phyloP scores from a whole-genome alignment of 2,113 vertebrate genomes.

The Eurypyga helias region DNA sequence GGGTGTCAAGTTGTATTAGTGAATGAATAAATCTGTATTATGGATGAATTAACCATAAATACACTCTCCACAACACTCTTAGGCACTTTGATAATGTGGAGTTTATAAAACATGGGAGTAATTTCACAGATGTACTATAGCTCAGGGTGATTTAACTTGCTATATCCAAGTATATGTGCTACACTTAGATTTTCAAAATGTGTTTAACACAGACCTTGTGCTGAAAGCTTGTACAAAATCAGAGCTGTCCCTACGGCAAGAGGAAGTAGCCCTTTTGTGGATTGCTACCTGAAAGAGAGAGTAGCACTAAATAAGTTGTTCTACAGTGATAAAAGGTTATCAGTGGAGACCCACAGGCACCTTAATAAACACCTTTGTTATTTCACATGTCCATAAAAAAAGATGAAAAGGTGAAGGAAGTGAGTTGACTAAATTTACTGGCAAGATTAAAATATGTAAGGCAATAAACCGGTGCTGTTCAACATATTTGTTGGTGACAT shows the following conservation, averaged over 20 bases:
- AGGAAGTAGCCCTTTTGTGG: background rate
- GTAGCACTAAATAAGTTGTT: background rate
- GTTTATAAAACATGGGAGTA: background rate
- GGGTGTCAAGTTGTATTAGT: slow-evolving; percentile 31
- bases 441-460: background rate
- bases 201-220: background rate
- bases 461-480: background rate
- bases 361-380: background rate
- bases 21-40: slow-evolving; percentile 43
- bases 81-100: background rate
- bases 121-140: background rate
- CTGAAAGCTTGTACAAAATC: background rate
- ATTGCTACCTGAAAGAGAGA: background rate
- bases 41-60: background rate
- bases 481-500: no score
- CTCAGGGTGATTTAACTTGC: background rate
- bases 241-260: background rate
- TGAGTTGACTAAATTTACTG: background rate
- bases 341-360: background rate
- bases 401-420: background rate
- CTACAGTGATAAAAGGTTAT: background rate
- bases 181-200: background rate
- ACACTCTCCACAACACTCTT: background rate
- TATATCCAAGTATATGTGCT: background rate
- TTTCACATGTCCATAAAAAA: background rate